Percentiles rank a stretch among this genome's conserved stretches.
Evolutionary conservation across 2,113 vertebrate genomes (phyloP).

Genomic region (Callionymus lyra): DNA sequence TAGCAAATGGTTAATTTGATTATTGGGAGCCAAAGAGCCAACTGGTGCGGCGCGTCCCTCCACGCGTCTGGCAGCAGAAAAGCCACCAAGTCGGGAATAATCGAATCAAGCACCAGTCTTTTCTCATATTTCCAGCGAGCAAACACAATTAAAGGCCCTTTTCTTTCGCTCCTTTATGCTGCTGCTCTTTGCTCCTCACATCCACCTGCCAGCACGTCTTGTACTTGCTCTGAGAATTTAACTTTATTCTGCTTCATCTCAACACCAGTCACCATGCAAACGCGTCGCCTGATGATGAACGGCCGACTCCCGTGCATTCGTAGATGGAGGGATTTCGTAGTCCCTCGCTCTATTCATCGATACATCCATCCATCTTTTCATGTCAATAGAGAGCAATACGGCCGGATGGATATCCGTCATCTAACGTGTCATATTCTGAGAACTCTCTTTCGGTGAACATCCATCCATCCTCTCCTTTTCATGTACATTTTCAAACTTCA

Average conservation of each 20-base stretch:
- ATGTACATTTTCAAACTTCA: no score
- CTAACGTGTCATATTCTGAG: conserved; percentile 50
- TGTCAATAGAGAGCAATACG: no score
- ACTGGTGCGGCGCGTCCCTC: conserved; percentile 89
- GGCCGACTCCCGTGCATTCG: no score
- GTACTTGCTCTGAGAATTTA: no score
- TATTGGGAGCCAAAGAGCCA: conserved; percentile 89
- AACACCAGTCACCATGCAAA: no score
- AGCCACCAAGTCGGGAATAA: conserved; percentile 89
- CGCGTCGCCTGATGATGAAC: no score
- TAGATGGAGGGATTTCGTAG: no score
- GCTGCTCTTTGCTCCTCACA: conserved; percentile 53
- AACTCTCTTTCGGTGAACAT: background rate
- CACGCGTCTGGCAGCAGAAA: conserved; percentile 90
- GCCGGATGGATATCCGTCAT: no score
- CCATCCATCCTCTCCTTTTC: background rate
- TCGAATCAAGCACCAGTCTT: conserved; percentile 97
- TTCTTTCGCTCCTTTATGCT: conserved; percentile 74
- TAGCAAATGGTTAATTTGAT: conserved; percentile 97
- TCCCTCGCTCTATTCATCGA: no score
- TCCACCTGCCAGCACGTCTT: conserved; percentile 1
- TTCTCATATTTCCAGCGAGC: conserved; percentile 91
- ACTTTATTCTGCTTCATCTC: no score
- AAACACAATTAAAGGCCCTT: conserved; percentile 94
- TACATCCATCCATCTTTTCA: no score